phyloP scores from a whole-genome alignment of 2,888 invertebrate species.

The Isotomurus palustris region DNA sequence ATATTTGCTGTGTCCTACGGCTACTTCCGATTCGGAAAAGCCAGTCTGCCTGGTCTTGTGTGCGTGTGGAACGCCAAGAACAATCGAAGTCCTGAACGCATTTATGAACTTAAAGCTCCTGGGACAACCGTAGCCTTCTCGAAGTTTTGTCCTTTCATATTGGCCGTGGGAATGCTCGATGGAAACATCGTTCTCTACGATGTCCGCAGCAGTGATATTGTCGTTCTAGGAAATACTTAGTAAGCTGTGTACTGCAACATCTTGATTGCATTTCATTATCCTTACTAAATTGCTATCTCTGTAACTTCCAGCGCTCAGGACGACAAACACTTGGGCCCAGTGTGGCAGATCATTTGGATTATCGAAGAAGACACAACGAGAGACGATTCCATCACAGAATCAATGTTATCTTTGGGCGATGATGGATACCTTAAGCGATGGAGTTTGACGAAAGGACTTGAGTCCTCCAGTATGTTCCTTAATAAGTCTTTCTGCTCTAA shows the following conservation, averaged over 20 bases:
- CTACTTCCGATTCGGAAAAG: constrained; percentile 59
- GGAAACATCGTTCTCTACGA: constrained; percentile 69
- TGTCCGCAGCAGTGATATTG: constrained; percentile 52
- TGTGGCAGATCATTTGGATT: constrained; percentile 45
- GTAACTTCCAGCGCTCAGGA: constrained; percentile 1
- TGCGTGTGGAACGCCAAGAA: constrained; percentile 72
- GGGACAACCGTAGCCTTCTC: constrained; percentile 70
- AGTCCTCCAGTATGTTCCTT: constrained; percentile 26
- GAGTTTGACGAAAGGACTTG: constrained; percentile 40
- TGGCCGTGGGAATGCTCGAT: constrained; percentile 70
- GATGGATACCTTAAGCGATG: constrained; percentile 43
- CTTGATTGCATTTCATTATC: neutral
- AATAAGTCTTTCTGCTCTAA: too few species aligned
- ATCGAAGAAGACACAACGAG: constrained; percentile 34
- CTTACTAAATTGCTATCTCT: neutral
- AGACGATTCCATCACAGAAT: constrained; percentile 35
- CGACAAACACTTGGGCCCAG: constrained; percentile 40
- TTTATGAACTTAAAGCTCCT: constrained; percentile 60
- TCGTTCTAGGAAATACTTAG: constrained; percentile 25
- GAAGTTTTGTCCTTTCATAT: constrained; percentile 60
- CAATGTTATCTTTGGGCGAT: constrained; percentile 40
- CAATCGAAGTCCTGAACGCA: constrained; percentile 66
- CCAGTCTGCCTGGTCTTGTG: constrained; percentile 58
- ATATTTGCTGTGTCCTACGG: constrained; percentile 73
- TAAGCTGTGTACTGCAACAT: constrained; percentile 4